phyloP scores from a whole-genome alignment of 2,113 vertebrate genomes.

The Nansenia antarctica region DNA sequence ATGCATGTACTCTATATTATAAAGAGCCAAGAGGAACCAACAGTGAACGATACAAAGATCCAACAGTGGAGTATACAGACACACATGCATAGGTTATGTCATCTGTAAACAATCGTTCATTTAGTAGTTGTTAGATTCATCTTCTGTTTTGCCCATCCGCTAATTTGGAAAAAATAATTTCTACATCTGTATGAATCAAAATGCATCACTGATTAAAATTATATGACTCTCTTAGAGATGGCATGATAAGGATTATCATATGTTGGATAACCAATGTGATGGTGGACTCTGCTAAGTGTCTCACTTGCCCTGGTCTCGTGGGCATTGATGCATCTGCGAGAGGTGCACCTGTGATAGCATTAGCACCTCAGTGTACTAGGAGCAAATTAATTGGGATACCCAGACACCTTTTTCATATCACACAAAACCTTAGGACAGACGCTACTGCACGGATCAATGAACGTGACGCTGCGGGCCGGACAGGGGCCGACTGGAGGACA shows the following conservation, averaged over 20 bases:
- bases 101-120: no score
- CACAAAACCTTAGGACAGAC: constrained; percentile 29
- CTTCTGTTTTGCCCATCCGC: no score
- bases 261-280: neutral
- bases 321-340: neutral
- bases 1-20: neutral
- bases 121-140: no score
- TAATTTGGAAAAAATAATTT: no score
- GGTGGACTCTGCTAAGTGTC: neutral
- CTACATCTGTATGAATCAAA: no score
- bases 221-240: neutral
- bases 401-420: constrained; percentile 35
- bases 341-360: constrained; percentile 15
- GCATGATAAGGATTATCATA: neutral
- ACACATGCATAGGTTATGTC: neutral
- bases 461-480: constrained; percentile 13
- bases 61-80: neutral
- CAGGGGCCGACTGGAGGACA: constrained; percentile 31
- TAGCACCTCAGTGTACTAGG: constrained; percentile 1
- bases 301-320: neutral
- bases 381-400: constrained; percentile 30
- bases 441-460: constrained; percentile 10
- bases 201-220: no score
- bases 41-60: no score
- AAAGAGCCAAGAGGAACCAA: no score